Evolutionary conservation across 2,888 invertebrate species (phyloP).

Genomic region (Saturnia japonica): DNA sequence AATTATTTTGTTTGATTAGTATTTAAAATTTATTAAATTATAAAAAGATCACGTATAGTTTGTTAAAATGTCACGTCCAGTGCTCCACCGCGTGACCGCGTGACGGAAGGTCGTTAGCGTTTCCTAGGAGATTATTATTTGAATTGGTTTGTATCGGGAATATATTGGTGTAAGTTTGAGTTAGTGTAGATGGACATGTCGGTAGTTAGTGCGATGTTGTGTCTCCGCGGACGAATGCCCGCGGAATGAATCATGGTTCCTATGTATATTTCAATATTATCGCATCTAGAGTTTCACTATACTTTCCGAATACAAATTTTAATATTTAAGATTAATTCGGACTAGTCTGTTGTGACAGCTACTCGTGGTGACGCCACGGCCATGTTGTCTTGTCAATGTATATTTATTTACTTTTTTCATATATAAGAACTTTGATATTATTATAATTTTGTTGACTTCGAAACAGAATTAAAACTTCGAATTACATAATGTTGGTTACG

Average conservation of each 20-base stretch:
- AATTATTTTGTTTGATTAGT: conserved; percentile 75
- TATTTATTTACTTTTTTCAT: conserved; percentile 47
- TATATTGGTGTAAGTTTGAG: conserved; percentile 62
- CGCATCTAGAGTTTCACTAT: conserved; percentile 82
- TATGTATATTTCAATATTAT: conserved; percentile 83
- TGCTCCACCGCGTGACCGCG: conserved; percentile 59
- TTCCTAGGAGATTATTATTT: conserved; percentile 48
- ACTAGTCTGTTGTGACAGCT: conserved; percentile 80
- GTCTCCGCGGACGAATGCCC: conserved; percentile 74
- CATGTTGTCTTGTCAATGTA: conserved; percentile 69
- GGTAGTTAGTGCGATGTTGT: conserved; percentile 78
- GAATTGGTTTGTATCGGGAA: conserved; percentile 60
- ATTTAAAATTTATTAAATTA: conserved; percentile 58
- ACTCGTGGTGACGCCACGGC: conserved; percentile 76
- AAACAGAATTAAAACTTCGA: conserved; percentile 51
- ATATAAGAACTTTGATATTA: conserved; percentile 24
- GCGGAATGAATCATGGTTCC: conserved; percentile 83
- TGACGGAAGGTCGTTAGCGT: conserved; percentile 45
- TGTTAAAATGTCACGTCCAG: conserved; percentile 58
- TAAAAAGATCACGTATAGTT: conserved; percentile 50
- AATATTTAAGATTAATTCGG: conserved; percentile 82
- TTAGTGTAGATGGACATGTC: conserved; percentile 72
- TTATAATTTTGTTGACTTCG: conserved; percentile 62
- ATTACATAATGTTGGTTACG: conserved; percentile 67
- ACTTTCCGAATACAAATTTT: conserved; percentile 82